phyloP scores from a whole-genome alignment of 37 sponge, comb jelly and placozoan species.

The Oscarella lobularis region DNA sequence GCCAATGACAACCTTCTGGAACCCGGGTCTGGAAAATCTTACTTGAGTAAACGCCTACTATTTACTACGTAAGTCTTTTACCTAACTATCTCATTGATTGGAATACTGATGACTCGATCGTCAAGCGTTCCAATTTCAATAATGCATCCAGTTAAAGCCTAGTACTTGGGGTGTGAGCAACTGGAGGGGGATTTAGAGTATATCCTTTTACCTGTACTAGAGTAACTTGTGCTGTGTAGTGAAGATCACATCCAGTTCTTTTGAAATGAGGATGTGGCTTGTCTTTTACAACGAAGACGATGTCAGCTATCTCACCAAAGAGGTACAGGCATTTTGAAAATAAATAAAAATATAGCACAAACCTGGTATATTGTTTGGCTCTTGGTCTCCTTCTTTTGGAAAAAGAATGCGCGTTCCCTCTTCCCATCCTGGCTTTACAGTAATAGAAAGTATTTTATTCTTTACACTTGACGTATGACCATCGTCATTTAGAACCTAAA shows the following conservation, averaged over 20 bases:
- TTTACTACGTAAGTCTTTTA: constrained; percentile 7
- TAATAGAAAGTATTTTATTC: constrained; percentile 93
- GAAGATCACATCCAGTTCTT: constrained; percentile 52
- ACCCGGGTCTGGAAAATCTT: constrained; percentile 32
- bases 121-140: constrained; percentile 74
- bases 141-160: constrained; percentile 67
- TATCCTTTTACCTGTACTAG: constrained; percentile 44
- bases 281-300: constrained; percentile 78
- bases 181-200: too few relatives aligned
- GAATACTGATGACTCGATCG: constrained; percentile 50
- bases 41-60: constrained; percentile 3
- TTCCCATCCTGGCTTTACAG: constrained; percentile 66
- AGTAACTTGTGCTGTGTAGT: constrained; percentile 56
- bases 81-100: constrained; percentile 85
- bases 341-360: background rate
- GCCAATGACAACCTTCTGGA: constrained; percentile 53
- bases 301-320: constrained; percentile 56
- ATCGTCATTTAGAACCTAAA: constrained; percentile 84
- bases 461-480: constrained; percentile 71
- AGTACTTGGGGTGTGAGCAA: too few relatives aligned
- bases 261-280: constrained; percentile 59
- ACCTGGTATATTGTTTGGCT: constrained; percentile 85
- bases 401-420: constrained; percentile 87
- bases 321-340: too few relatives aligned
- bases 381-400: constrained; percentile 92